These are phyloP conservation scores for Rhinatrema bivittatum DNA, from an alignment of 2,797 vertebrate species.

Conservation along the genomic window DNA sequence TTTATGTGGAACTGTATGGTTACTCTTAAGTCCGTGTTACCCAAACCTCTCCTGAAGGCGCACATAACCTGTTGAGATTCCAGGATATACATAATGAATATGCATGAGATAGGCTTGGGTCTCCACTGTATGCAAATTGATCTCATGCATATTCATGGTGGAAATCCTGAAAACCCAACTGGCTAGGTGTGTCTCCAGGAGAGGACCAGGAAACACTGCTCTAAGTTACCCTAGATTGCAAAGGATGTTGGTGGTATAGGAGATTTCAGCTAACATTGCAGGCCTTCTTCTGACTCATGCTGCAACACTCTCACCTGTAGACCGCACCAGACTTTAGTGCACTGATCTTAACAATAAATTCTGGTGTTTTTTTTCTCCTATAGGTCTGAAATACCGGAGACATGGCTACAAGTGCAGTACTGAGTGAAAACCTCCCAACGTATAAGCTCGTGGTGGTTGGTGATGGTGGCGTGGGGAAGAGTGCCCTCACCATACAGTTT, in stretches of 20 bases:
- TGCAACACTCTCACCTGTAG: neutral
- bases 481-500: slow-evolving; percentile 96
- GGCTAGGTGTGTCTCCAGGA: no score
- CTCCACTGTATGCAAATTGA: no score
- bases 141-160: no score
- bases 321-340: neutral
- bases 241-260: neutral
- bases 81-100: no score
- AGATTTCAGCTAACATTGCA: neutral
- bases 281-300: neutral
- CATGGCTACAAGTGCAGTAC: slow-evolving; percentile 93
- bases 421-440: slow-evolving; percentile 93
- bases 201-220: no score
- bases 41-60: no score
- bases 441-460: slow-evolving; percentile 98
- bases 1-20: no score
- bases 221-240: neutral
- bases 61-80: no score
- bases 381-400: slow-evolving; percentile 44
- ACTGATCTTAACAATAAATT: neutral
- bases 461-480: slow-evolving; percentile 94
- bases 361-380: slow-evolving; percentile 32
- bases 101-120: no score
- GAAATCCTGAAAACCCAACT: no score
- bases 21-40: no score